Conservation (phyloP, 2,888 invertebrate genomes). For the Octodonta nipae region DNA sequence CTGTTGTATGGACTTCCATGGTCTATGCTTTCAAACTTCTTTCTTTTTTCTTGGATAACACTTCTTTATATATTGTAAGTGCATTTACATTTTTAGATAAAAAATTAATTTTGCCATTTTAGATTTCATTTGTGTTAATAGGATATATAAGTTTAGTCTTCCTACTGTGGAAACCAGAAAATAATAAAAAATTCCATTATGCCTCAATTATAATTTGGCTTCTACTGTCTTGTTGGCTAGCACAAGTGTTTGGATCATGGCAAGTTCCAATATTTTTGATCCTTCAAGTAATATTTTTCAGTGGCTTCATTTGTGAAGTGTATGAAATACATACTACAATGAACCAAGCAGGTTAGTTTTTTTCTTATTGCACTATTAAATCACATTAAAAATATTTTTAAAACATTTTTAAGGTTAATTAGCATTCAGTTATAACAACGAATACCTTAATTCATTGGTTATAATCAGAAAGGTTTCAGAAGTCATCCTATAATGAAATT, state of each 20-base stretch:
- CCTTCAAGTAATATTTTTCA: conserved; percentile 49
- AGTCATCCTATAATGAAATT: too few species aligned
- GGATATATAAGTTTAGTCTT: conserved; percentile 59
- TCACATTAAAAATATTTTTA: too few species aligned
- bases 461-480: too few species aligned
- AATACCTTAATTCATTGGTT: too few species aligned
- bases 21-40: conserved; percentile 19
- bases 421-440: too few species aligned
- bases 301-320: conserved; percentile 55
- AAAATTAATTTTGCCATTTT: conserved; percentile 22
- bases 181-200: conserved; percentile 50
- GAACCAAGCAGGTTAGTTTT: conserved; percentile 34
- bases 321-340: conserved; percentile 42
- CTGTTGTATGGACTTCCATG: conserved; percentile 41
- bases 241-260: conserved; percentile 60
- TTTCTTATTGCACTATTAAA: conserved; percentile 5
- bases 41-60: conserved; percentile 29
- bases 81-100: not conserved
- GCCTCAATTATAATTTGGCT: conserved; percentile 65
- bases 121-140: conserved; percentile 53
- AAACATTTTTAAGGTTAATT: too few species aligned
- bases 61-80: conserved; percentile 31
- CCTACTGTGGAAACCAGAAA: conserved; percentile 62
- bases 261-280: conserved; percentile 62
- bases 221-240: conserved; percentile 57